phyloP scores from a whole-genome alignment of 2,113 vertebrate species.

The Pelobates fuscus region DNA sequence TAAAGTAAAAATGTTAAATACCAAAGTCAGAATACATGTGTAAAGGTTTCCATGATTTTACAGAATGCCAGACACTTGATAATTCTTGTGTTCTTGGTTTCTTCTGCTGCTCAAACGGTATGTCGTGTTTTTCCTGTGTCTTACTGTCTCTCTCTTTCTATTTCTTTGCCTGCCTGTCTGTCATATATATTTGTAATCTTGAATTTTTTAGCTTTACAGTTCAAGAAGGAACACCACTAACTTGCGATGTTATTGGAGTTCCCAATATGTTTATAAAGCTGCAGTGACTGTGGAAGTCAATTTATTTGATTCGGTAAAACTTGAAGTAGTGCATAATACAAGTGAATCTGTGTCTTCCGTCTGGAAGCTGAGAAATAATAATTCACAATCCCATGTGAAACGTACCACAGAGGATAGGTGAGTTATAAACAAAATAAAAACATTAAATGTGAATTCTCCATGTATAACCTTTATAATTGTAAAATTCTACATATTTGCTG shows the following conservation, averaged over 20 bases:
- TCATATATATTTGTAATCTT: neutral
- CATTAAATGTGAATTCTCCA: too few relatives aligned
- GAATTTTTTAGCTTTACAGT: constrained; percentile 49
- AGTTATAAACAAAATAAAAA: neutral
- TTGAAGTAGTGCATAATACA: constrained; percentile 61
- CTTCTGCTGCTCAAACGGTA: too few relatives aligned
- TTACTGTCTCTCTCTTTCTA: too few relatives aligned
- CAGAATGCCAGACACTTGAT: too few relatives aligned
- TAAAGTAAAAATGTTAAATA: too few relatives aligned
- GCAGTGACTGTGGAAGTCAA: constrained; percentile 55
- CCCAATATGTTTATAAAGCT: constrained; percentile 53
- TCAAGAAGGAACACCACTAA: constrained; percentile 46
- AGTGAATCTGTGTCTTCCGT: constrained; percentile 55
- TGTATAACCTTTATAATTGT: too few relatives aligned
- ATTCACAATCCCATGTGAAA: neutral
- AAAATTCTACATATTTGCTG: too few relatives aligned
- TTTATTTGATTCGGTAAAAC: constrained; percentile 58
- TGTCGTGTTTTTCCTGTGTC: too few relatives aligned
- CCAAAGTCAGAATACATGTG: too few relatives aligned
- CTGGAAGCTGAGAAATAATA: constrained; percentile 57
- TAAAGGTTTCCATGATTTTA: too few relatives aligned
- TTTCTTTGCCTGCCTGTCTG: too few relatives aligned
- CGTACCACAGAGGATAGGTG: constrained; percentile 38
- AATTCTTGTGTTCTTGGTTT: too few relatives aligned
- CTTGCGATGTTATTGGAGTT: constrained; percentile 55